Conservation (phyloP, 2,888 invertebrate species). For the Catocala fraxini region DNA sequence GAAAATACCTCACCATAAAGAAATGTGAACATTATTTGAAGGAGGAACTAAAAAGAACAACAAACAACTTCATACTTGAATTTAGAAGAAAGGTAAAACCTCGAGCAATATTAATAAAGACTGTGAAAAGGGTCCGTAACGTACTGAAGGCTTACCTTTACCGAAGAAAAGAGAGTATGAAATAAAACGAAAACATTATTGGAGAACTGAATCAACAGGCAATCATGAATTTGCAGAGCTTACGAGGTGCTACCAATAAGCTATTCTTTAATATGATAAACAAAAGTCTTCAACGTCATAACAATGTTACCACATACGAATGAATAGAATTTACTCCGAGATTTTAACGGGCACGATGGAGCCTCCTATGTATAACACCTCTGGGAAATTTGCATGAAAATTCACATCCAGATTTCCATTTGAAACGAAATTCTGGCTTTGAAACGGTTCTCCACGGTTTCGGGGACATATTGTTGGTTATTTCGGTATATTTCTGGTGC, state of each 20-base stretch:
- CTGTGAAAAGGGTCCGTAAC: slow-evolving; percentile 2
- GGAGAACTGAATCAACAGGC: slow-evolving; percentile 1
- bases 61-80: neutral
- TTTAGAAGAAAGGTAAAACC: slow-evolving; percentile 2
- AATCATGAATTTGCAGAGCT: neutral
- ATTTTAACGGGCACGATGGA: slow-evolving; percentile 47
- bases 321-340: slow-evolving; percentile 49
- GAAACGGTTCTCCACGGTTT: slow-evolving; percentile 43
- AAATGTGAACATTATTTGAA: neutral
- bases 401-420: slow-evolving; percentile 56
- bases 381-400: slow-evolving; percentile 58
- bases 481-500: slow-evolving; percentile 32
- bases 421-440: slow-evolving; percentile 53
- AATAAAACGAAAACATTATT: slow-evolving; percentile 3
- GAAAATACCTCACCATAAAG: neutral
- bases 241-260: neutral
- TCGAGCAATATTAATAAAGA: slow-evolving; percentile 4
- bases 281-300: slow-evolving; percentile 39
- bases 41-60: slow-evolving; percentile 1
- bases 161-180: slow-evolving; percentile 4
- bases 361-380: slow-evolving; percentile 51
- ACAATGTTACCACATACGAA: slow-evolving; percentile 41
- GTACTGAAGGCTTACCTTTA: slow-evolving; percentile 1
- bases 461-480: slow-evolving; percentile 46
- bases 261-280: slow-evolving; percentile 27